These are phyloP conservation scores for Lepidurus apus DNA, from an alignment of 1,140 invertebrate genomes.

Conservation along the genomic window DNA sequence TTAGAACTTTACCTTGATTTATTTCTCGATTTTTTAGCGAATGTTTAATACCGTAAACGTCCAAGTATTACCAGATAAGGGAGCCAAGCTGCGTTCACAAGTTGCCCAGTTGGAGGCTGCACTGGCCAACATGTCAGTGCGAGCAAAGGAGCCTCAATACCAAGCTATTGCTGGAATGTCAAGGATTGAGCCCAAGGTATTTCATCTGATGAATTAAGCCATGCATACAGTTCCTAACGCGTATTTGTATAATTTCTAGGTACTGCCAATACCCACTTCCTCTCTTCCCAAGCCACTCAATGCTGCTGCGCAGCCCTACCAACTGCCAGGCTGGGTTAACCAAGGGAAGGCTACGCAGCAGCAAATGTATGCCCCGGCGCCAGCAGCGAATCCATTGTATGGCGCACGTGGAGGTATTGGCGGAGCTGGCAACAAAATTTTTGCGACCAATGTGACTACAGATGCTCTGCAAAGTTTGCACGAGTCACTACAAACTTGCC, in stretches of 20 bases:
- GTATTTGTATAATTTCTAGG: not conserved
- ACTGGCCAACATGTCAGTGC: not conserved
- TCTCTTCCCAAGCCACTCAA: not conserved
- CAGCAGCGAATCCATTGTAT: not conserved
- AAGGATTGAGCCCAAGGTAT: not conserved
- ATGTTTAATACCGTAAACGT: not conserved
- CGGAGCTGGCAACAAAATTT: not conserved
- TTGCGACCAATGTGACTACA: conserved; percentile 53
- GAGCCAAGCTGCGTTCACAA: not conserved
- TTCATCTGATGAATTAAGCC: not conserved
- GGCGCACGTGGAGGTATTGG: not conserved
- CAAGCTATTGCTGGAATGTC: not conserved
- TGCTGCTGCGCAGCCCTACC: not conserved
- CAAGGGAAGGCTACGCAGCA: not conserved
- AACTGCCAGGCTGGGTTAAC: not conserved
- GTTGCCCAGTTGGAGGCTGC: not conserved
- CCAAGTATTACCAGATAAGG: not conserved
- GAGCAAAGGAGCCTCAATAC: not conserved
- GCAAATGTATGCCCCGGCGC: not conserved
- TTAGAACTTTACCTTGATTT: not conserved
- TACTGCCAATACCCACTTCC: not conserved
- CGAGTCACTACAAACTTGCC: conserved; percentile 59
- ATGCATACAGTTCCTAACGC: not conserved
- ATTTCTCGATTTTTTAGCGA: not conserved
- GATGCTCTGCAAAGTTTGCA: conserved; percentile 68